These are phyloP conservation scores for Macrobrachium rosenbergii DNA, from an alignment of 1,140 invertebrate genomes.

Conservation along the genomic window DNA sequence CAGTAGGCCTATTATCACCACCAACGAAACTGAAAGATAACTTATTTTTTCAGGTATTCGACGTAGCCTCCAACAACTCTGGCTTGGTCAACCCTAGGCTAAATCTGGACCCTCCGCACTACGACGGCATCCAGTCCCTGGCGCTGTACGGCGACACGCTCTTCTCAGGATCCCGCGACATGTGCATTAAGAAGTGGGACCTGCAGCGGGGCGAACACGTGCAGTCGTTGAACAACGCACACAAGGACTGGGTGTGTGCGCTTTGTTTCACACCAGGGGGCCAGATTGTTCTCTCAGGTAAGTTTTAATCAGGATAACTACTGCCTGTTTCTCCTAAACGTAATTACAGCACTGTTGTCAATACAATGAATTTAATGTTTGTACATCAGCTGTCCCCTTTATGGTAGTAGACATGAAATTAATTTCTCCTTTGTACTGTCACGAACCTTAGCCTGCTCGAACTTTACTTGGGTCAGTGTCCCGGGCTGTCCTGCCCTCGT, in stretches of 20 bases:
- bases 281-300: slow-evolving; percentile 64
- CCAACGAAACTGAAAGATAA: not conserved
- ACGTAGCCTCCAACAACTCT: slow-evolving; percentile 75
- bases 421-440: no score
- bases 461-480: no score
- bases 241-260: slow-evolving; percentile 91
- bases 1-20: no score
- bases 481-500: no score
- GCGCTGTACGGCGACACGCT: slow-evolving; percentile 77
- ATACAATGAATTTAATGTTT: no score
- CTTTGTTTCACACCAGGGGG: slow-evolving; percentile 77
- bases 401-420: no score
- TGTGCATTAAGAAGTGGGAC: slow-evolving; percentile 91
- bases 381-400: no score
- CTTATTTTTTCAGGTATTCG: slow-evolving; percentile 74
- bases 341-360: no score
- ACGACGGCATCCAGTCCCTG: slow-evolving; percentile 89
- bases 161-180: slow-evolving; percentile 89
- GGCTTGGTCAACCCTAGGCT: slow-evolving; percentile 77
- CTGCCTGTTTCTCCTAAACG: no score
- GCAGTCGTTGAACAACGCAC: slow-evolving; percentile 87
- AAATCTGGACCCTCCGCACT: slow-evolving; percentile 89
- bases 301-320: not conserved
- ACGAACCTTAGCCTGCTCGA: no score
- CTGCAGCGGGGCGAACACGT: slow-evolving; percentile 78